Evolutionary conservation across 2,797 vertebrate species (phyloP).

Genomic region (Hylomyscus alleni): DNA sequence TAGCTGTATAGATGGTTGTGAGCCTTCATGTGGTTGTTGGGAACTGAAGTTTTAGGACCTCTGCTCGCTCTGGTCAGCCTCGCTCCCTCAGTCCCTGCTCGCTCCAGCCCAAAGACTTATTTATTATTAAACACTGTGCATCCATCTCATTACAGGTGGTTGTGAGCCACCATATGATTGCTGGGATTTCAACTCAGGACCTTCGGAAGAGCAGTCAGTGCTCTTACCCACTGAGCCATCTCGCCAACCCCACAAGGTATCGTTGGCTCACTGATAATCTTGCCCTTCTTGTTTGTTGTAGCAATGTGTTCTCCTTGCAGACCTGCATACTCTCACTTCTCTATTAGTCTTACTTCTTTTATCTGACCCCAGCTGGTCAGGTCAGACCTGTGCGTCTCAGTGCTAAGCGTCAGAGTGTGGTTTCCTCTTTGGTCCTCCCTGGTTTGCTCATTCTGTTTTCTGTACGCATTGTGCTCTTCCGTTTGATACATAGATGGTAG

Average conservation of each 20-base stretch:
- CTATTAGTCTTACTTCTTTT: not conserved
- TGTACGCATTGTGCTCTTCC: not conserved
- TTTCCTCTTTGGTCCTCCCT: conserved; percentile 10
- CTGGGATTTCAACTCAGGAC: not conserved
- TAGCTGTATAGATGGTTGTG: no score
- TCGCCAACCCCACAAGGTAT: not conserved
- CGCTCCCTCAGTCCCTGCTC: no score
- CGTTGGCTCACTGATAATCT: not conserved
- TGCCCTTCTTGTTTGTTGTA: conserved; percentile 16
- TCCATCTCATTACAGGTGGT: no score
- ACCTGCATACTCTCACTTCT: not conserved
- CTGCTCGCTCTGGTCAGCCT: no score
- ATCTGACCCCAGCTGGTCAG: conserved; percentile 8
- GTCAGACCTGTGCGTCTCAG: not conserved
- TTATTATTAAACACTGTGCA: no score
- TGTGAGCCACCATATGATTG: no score
- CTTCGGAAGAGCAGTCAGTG: no score
- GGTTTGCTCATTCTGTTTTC: not conserved
- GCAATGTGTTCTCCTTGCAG: not conserved
- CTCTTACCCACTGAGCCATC: no score
- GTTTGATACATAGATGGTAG: no score
- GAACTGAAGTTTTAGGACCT: no score
- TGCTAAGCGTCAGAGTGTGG: not conserved
- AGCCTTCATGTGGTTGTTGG: no score
- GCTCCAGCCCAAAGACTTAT: no score